Conservation (phyloP, 2,113 vertebrate species). For the Diadophis punctatus region DNA sequence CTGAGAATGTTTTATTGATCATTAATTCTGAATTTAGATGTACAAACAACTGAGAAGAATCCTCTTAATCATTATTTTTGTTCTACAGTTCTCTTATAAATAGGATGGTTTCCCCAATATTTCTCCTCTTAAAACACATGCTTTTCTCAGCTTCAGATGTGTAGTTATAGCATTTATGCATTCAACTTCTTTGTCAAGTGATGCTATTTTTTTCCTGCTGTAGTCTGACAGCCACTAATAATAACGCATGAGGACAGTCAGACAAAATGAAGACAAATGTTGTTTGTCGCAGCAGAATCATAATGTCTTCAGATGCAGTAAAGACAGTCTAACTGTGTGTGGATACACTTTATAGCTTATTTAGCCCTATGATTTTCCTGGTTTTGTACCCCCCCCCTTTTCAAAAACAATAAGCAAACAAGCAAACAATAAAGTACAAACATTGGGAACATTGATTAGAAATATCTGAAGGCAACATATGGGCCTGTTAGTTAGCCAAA, state of each 20-base stretch:
- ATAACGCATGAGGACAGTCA: constrained; percentile 98
- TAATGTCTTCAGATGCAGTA: constrained; percentile 86
- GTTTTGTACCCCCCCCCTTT: constrained; percentile 43
- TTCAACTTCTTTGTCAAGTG: constrained; percentile 82
- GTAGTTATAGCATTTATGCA: constrained; percentile 76
- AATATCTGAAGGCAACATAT: constrained; percentile 81
- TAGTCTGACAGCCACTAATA: constrained; percentile 94
- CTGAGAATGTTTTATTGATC: constrained; percentile 63
- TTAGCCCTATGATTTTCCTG: constrained; percentile 75
- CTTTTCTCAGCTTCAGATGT: constrained; percentile 65
- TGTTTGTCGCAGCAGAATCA: constrained; percentile 86
- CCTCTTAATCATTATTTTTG: constrained; percentile 63
- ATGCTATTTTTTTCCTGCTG: constrained; percentile 80
- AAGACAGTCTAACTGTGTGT: constrained; percentile 83
- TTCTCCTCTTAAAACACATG: constrained; percentile 62
- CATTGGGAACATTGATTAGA: constrained; percentile 74
- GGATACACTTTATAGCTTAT: constrained; percentile 85
- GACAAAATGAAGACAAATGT: constrained; percentile 99
- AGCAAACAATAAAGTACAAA: constrained; percentile 61
- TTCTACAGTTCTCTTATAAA: constrained; percentile 61
- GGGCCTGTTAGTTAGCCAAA: constrained; percentile 81
- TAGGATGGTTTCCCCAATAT: constrained; percentile 22
- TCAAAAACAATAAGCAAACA: constrained; percentile 59
- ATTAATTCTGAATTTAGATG: constrained; percentile 67
- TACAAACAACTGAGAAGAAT: constrained; percentile 50